phyloP scores from a whole-genome alignment of 2,113 vertebrate genomes.

The Limnothrissa miodon region DNA sequence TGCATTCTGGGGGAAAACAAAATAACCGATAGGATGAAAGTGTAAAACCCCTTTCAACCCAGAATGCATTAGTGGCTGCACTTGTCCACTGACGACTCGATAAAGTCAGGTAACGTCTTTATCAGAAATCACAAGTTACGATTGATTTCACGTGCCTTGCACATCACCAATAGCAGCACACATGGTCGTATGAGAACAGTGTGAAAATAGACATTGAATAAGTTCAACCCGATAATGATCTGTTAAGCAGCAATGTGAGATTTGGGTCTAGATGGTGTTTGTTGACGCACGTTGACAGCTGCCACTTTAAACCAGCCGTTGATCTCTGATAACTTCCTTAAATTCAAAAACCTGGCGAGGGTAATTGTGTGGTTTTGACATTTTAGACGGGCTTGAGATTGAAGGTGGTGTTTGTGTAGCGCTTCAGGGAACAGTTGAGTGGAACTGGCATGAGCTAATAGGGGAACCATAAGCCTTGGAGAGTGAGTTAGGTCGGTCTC shows the following conservation, averaged over 20 bases:
- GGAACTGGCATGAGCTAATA: not conserved
- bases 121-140: not conserved
- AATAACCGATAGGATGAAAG: too few relatives aligned
- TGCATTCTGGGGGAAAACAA: too few relatives aligned
- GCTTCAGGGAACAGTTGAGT: not conserved
- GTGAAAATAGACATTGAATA: too few relatives aligned
- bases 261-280: not conserved
- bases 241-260: not conserved
- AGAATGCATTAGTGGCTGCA: too few relatives aligned
- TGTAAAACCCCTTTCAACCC: too few relatives aligned
- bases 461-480: not conserved
- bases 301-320: not conserved
- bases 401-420: not conserved
- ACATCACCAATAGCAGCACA: too few relatives aligned
- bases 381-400: not conserved
- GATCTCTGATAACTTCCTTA: not conserved
- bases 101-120: too few relatives aligned
- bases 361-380: not conserved
- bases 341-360: not conserved
- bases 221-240: not conserved
- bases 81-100: too few relatives aligned
- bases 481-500: not conserved
- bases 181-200: not conserved
- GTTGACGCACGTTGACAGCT: not conserved
- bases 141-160: too few relatives aligned